Evolutionary conservation across 2,888 invertebrate species (phyloP).

Genomic region (Polymixis flavicincta): DNA sequence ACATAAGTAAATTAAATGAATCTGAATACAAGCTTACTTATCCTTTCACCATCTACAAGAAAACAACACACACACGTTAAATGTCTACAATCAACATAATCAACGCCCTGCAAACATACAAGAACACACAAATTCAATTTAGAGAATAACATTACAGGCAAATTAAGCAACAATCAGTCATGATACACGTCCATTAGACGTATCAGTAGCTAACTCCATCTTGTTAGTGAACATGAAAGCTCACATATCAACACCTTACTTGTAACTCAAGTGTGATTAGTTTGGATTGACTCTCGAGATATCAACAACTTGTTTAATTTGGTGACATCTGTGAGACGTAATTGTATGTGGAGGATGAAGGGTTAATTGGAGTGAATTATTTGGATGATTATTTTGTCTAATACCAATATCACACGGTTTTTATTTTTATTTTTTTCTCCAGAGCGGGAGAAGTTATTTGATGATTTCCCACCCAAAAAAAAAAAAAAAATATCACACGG

Average conservation of each 20-base stretch:
- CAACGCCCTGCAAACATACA: conserved; percentile 14
- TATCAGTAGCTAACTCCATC: conserved; percentile 39
- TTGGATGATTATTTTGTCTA: background rate
- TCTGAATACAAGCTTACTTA: background rate
- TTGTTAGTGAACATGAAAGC: conserved; percentile 48
- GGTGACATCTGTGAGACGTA: conserved; percentile 33
- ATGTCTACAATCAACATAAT: background rate
- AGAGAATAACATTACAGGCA: conserved; percentile 10
- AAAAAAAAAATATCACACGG: background rate
- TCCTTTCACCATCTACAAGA: background rate
- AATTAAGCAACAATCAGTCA: conserved; percentile 25
- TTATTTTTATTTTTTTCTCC: no score
- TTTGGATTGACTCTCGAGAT: conserved; percentile 49
- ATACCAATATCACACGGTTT: background rate
- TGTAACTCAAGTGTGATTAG: conserved; percentile 49
- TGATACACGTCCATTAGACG: background rate
- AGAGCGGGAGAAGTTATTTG: no score
- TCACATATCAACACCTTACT: conserved; percentile 31
- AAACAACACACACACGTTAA: background rate
- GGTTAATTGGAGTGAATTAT: conserved; percentile 9
- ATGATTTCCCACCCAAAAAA: no score
- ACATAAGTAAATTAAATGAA: no score
- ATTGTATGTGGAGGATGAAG: background rate
- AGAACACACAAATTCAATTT: conserved; percentile 16
- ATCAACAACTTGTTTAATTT: conserved; percentile 48